Percentiles rank a stretch among this genome's conserved stretches.
Conservation (phyloP, 2,888 invertebrate species). For the Teinopalpus imperialis region DNA sequence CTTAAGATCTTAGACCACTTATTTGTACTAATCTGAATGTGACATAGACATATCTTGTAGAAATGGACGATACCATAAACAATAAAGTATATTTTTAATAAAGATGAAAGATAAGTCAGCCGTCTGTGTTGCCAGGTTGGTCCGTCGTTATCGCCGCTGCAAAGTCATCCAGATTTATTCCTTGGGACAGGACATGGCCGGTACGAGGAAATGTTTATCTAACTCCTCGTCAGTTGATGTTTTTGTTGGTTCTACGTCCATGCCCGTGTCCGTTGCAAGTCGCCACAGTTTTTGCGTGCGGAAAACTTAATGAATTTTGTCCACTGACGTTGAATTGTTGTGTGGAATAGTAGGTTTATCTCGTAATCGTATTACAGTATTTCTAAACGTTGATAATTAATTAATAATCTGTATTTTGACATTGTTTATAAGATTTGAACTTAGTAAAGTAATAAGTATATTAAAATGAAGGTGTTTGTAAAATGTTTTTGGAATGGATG, state of each 20-base stretch:
- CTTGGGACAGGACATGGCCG: conserved; percentile 55
- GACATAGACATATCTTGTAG: no score
- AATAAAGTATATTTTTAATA: conserved; percentile 25
- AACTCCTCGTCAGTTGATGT: conserved; percentile 47
- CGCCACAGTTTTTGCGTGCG: conserved; percentile 16
- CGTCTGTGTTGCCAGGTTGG: conserved; percentile 23
- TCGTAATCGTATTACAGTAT: no score
- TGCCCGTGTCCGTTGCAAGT: conserved; percentile 9
- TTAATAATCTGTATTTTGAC: no score
- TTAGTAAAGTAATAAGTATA: no score
- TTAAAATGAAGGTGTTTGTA: no score
- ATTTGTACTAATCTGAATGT: no score
- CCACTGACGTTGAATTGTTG: neutral
- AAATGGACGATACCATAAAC: conserved; percentile 15
- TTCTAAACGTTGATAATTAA: no score
- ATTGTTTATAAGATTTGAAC: no score
- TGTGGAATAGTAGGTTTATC: no score
- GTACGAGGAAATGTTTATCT: conserved; percentile 67
- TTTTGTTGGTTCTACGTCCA: conserved; percentile 34
- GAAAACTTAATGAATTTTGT: conserved; percentile 22
- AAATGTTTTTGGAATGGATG: no score
- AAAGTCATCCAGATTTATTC: conserved; percentile 70
- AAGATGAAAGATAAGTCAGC: conserved; percentile 28
- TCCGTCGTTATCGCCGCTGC: conserved; percentile 44
- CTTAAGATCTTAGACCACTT: no score